A percentile compares a stretch with the other conserved stretches of the same genome.
Conservation (phyloP, 1,140 invertebrate species). For the Pseudomyrmex sp. region DNA sequence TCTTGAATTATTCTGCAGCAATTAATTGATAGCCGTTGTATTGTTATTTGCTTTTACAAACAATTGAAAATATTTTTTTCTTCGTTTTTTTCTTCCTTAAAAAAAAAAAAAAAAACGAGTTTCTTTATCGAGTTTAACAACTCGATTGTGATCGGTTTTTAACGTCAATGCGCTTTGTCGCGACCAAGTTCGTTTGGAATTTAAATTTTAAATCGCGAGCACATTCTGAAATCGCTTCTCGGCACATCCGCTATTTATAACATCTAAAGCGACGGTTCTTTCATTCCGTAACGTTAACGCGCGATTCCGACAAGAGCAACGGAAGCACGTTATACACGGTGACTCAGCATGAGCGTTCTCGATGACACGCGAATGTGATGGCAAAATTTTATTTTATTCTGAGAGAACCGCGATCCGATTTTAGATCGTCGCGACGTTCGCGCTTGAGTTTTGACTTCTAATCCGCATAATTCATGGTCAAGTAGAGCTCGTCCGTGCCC, state of each 20-base stretch:
- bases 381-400: conserved; percentile 33
- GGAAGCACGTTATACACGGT: not conserved
- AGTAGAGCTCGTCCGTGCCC: not conserved
- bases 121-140: not conserved
- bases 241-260: conserved; percentile 35
- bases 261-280: conserved; percentile 21
- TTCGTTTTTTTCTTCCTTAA: not conserved
- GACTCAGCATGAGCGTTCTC: conserved; percentile 6
- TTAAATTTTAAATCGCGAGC: conserved; percentile 1
- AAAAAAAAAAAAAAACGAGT: not conserved
- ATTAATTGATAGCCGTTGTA: too few relatives aligned
- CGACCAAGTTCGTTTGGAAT: too few relatives aligned
- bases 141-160: not conserved
- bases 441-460: not conserved
- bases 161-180: too few relatives aligned
- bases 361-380: not conserved
- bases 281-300: not conserved
- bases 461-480: conserved; percentile 26
- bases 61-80: not conserved
- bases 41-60: too few relatives aligned
- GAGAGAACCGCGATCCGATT: not conserved
- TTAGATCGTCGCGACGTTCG: too few relatives aligned
- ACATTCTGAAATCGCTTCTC: not conserved
- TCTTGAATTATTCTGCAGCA: not conserved
- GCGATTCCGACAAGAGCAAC: conserved; percentile 15